Percentiles rank a stretch among this genome's conserved stretches.
Evolutionary conservation across 2,113 vertebrate genomes (phyloP).

Genomic region (Gallinago undulata): DNA sequence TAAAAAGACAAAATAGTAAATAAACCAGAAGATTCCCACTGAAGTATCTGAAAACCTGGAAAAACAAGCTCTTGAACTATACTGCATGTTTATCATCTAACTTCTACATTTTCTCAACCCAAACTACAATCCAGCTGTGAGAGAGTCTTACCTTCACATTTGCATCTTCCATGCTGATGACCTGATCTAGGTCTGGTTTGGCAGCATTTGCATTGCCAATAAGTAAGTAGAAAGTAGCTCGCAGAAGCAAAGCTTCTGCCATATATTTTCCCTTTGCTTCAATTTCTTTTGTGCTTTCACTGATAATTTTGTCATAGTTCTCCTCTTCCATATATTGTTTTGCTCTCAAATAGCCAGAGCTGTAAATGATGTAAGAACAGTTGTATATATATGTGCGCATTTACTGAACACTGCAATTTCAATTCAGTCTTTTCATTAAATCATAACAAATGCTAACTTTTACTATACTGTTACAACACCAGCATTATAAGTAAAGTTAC

Average conservation of each 20-base stretch:
- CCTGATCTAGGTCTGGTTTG: constrained; percentile 93
- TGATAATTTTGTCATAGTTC: constrained; percentile 99
- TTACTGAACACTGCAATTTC: not conserved
- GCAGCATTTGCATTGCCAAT: constrained; percentile 94
- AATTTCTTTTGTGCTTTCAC: constrained; percentile 97
- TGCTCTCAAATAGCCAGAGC: constrained; percentile 94
- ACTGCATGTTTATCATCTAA: not conserved
- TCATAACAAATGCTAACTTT: not conserved
- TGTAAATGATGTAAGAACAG: constrained; percentile 68
- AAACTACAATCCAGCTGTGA: not conserved
- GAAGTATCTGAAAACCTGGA: not conserved
- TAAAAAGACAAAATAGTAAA: not conserved
- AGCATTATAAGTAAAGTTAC: not conserved
- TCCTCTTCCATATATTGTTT: constrained; percentile 99
- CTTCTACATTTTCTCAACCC: not conserved
- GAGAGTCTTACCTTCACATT: constrained; percentile 88
- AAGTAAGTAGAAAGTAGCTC: constrained; percentile 97
- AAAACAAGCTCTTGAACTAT: not conserved
- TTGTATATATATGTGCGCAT: not conserved
- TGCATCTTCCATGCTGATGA: constrained; percentile 92
- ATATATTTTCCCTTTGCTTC: constrained; percentile 88
- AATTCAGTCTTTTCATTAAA: not conserved
- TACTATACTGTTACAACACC: not conserved
- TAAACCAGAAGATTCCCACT: not conserved
- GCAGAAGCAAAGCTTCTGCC: constrained; percentile 92